Evolutionary conservation across 1,140 invertebrate genomes (phyloP).

Genomic region (Lepidotrigona ventralis): DNA sequence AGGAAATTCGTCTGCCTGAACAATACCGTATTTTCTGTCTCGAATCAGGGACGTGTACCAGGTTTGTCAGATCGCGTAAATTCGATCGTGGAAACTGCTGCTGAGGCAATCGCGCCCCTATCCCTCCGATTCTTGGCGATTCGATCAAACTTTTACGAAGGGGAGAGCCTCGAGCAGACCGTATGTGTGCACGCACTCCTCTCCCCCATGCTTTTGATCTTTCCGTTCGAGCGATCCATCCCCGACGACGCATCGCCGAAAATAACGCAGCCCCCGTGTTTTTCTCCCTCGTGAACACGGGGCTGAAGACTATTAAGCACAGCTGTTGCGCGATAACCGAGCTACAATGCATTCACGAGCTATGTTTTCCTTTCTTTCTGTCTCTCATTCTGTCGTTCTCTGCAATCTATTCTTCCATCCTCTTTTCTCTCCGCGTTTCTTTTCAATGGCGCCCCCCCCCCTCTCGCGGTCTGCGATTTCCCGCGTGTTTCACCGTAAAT

Average conservation of each 20-base stretch:
- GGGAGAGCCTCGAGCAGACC: neutral
- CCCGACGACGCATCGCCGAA: conserved; percentile 31
- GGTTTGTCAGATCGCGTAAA: neutral
- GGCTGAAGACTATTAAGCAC: conserved; percentile 44
- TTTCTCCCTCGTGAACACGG: conserved; percentile 46
- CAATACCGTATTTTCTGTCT: neutral
- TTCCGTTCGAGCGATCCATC: conserved; percentile 17
- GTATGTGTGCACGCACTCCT: neutral
- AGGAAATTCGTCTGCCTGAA: too few species aligned
- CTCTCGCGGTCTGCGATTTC: neutral
- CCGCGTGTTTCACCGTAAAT: neutral
- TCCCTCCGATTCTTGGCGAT: neutral
- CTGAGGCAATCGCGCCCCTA: neutral
- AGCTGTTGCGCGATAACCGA: conserved; percentile 50
- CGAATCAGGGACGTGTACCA: neutral
- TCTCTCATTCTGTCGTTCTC: accelerated
- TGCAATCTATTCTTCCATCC: neutral
- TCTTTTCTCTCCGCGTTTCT: too few species aligned
- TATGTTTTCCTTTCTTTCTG: neutral
- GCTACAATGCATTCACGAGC: conserved; percentile 7
- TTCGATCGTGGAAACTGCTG: neutral
- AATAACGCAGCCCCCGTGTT: conserved; percentile 33
- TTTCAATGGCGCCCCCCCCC: neutral
- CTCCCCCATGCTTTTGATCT: conserved; percentile 12
- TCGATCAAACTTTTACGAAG: conserved; percentile 6